Base-by-base conservation (phyloP, 2,113 vertebrate genomes). In the Piaya cayana region DNA sequence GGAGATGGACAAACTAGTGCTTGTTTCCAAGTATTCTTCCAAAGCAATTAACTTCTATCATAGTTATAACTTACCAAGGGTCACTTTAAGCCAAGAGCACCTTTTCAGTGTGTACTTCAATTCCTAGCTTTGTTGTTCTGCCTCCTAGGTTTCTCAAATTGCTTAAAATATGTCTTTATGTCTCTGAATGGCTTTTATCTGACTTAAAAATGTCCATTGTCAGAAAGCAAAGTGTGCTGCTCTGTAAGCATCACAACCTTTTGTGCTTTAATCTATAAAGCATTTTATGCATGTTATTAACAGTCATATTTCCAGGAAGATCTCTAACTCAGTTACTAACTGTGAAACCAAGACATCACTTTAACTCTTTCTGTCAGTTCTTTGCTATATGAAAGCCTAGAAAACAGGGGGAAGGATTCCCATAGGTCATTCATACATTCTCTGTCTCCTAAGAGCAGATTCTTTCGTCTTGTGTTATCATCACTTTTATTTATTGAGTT, bases 401-500 rank as follows among this genome's bases (percentile, higher is more conserved):
- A 83, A 86, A 95, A 83, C 23, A 34, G 72, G 42, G 67, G 43
- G 39, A 81, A 86, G 68, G 85, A 94, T 90, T 97, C 86, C 68
- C 75, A 74, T 88, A 67, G 76, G 76, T 95, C 91, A 86, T 70
- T 95, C 86, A 74, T 88, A 93, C 92, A 88, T 96, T 95, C 86
- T 63, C 30, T 87, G 59, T 86, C 79, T 90, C 90, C 55, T 42
- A 74, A 86, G 90, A 93, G 79, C 90, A 90, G 76, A 81, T 86
- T 76, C 75, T 96, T 94, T 97, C 95, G 92, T 92, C 86, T 47
- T 34, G 47, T 74, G 93, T 95, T 96, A 94, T 60, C 21, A 0
- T 89, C 91, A 94, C 85, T 90, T 94, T 82, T 82, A 74, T 90
- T 95, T 78, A 93, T 5, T 70, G 75, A 74, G 42, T 90, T 88